phyloP scores from a whole-genome alignment of 2,797 vertebrate species.

The Chrysocyon brachyurus region DNA sequence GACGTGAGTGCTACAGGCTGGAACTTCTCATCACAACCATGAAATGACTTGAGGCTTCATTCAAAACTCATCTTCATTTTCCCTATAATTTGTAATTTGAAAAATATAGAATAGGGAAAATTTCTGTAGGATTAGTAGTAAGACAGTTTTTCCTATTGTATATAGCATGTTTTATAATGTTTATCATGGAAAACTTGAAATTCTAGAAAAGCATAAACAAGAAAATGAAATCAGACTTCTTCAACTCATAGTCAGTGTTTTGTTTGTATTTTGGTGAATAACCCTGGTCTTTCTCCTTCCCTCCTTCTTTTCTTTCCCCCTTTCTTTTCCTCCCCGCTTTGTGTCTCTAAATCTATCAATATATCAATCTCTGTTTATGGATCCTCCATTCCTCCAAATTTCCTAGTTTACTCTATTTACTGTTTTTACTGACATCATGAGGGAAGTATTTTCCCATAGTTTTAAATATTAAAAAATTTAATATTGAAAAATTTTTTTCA shows the following conservation, averaged over 20 bases:
- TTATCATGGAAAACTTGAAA: neutral
- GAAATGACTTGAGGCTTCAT: neutral
- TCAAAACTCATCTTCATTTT: neutral
- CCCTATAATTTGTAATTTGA: neutral
- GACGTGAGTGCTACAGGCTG: rapidly evolving
- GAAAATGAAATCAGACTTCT: neutral
- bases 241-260: neutral
- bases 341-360: neutral
- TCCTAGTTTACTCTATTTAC: neutral
- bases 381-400: neutral
- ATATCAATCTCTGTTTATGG: neutral
- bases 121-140: neutral
- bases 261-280: neutral
- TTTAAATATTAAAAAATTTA: conserved; percentile 46
- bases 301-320: neutral
- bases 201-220: neutral
- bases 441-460: neutral
- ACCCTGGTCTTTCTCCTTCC: neutral
- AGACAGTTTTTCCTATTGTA: neutral
- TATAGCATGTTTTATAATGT: neutral
- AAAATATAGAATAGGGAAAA: neutral
- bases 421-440: neutral
- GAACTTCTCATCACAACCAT: neutral
- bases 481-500: neutral
- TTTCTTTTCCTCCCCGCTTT: neutral